Conservation (phyloP, 2,888 invertebrate species). For the Callinectes sapidus region DNA sequence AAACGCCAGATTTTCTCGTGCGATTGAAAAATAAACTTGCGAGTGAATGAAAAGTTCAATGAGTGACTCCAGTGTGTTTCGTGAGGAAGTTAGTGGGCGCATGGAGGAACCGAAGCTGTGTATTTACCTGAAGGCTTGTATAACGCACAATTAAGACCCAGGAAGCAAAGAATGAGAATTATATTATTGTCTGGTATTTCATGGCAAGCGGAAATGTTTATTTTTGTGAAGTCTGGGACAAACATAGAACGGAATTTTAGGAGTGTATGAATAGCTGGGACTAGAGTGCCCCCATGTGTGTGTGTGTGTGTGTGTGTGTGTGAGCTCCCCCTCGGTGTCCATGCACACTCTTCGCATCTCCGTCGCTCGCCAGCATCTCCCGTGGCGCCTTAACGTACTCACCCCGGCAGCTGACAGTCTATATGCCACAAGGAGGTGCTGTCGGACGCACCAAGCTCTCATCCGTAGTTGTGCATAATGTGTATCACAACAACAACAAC, state of each 20-base stretch:
- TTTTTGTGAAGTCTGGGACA: slow-evolving; percentile 19
- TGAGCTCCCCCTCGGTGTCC: not conserved
- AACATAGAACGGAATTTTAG: not conserved
- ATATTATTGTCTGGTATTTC: not conserved
- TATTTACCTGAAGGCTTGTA: not conserved
- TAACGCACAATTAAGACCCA: not conserved
- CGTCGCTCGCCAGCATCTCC: slow-evolving; percentile 11
- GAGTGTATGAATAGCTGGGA: not conserved
- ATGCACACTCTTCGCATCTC: not conserved
- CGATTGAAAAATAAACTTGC: not conserved
- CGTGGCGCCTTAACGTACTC: slow-evolving; percentile 29
- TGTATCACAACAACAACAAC: not conserved
- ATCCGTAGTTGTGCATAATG: not conserved
- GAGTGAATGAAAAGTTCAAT: not conserved
- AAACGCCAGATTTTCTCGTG: not conserved
- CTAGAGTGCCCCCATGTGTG: not conserved
- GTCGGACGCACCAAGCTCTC: not conserved
- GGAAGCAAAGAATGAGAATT: not conserved
- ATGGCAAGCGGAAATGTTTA: not conserved
- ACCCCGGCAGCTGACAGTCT: slow-evolving; percentile 30
- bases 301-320: slow-evolving; percentile 25
- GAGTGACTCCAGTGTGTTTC: not conserved
- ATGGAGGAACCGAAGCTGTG: not conserved
- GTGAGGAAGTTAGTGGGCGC: not conserved
- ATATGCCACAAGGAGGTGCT: slow-evolving; percentile 11